Percentiles rank a stretch among this genome's conserved stretches.
phyloP scores from a whole-genome alignment of 2,113 vertebrate species.

The Microtus pennsylvanicus region DNA sequence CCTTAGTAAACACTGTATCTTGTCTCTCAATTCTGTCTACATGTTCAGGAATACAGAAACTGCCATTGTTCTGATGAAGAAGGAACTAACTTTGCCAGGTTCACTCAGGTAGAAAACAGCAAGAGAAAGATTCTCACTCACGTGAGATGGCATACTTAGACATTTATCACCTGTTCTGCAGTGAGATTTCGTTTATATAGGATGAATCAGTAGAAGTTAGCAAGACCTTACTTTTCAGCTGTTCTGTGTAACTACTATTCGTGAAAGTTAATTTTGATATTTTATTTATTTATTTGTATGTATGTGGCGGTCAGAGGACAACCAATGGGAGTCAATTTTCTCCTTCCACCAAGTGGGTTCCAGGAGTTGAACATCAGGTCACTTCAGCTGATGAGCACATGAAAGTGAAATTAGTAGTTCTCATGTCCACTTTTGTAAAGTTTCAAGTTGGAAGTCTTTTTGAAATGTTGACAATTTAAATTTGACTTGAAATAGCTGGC shows the following conservation, averaged over 20 bases:
- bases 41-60: background rate
- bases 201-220: background rate
- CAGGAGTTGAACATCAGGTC: background rate
- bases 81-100: background rate
- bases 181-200: background rate
- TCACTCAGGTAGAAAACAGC: background rate
- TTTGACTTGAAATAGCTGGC: constrained; percentile 51
- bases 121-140: background rate
- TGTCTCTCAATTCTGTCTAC: background rate
- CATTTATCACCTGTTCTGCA: background rate
- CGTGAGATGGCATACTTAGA: background rate
- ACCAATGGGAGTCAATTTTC: background rate
- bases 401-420: constrained; percentile 49
- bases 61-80: background rate
- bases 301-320: background rate
- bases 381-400: background rate
- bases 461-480: constrained; percentile 39
- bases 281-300: background rate
- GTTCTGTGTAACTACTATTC: constrained; percentile 21
- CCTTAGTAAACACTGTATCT: background rate
- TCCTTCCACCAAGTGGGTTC: background rate
- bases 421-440: constrained; percentile 38
- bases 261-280: background rate
- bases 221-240: constrained; percentile 17
- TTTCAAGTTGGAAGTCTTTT: constrained; percentile 36